Conservation (phyloP, 2,797 vertebrate genomes). For the Mormyrus hasselquistii region DNA sequence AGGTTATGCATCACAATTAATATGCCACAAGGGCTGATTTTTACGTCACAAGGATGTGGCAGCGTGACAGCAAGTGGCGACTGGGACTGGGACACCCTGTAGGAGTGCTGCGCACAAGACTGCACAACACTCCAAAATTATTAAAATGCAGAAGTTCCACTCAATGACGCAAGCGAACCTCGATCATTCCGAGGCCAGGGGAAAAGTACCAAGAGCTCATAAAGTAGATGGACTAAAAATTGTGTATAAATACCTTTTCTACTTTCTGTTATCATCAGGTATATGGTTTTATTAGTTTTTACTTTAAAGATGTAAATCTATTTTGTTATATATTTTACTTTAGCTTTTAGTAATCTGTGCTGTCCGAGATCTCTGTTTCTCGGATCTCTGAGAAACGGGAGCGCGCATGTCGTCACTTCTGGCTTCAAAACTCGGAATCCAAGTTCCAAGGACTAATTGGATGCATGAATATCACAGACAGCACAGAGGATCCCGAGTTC, state of each 20-base stretch:
- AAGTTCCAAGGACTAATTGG: too few species aligned
- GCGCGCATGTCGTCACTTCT: too few species aligned
- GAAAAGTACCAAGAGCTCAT: not conserved
- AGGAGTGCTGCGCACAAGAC: not conserved
- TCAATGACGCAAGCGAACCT: not conserved
- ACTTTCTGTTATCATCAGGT: not conserved
- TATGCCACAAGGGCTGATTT: too few species aligned
- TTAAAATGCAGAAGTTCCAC: not conserved
- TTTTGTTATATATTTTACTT: not conserved
- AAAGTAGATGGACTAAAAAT: not conserved
- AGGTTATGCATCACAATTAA: not conserved
- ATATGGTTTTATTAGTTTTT: not conserved
- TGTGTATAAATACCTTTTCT: not conserved
- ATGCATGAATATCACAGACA: too few species aligned
- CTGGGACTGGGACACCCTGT: not conserved
- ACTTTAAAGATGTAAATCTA: not conserved
- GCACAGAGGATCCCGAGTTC: too few species aligned
- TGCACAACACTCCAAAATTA: not conserved
- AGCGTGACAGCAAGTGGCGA: too few species aligned
- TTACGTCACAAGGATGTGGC: too few species aligned
- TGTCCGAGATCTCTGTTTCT: too few species aligned
- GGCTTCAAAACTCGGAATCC: too few species aligned
- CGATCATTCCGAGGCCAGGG: not conserved
- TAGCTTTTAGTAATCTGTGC: not conserved
- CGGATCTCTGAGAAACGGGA: too few species aligned